A percentile compares a stretch with the other conserved stretches of the same genome.
Evolutionary conservation across 2,888 invertebrate species (phyloP).

Genomic region (Epinotia nisella): DNA sequence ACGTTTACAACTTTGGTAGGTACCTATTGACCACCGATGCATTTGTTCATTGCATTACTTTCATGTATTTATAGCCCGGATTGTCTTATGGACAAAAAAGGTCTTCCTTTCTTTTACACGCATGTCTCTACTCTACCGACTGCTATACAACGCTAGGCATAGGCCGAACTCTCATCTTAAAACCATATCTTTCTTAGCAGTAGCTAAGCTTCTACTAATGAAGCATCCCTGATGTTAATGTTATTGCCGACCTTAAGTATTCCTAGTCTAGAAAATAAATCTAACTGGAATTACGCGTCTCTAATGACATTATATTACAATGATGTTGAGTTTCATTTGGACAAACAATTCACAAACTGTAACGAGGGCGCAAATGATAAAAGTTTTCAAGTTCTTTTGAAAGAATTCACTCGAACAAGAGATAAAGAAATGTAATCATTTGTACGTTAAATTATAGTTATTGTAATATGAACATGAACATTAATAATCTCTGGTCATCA

Average conservation of each 20-base stretch:
- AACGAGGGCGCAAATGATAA: slow-evolving; percentile 14
- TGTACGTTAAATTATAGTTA: background rate
- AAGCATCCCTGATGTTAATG: slow-evolving; percentile 17
- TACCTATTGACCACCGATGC: too few species aligned
- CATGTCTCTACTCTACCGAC: too few species aligned
- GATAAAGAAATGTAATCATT: background rate
- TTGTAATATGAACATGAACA: too few species aligned
- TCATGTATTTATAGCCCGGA: too few species aligned
- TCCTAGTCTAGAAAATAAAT: slow-evolving; percentile 15
- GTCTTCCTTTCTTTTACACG: too few species aligned
- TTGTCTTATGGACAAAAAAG: too few species aligned
- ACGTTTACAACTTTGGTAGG: too few species aligned
- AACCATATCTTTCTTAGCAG: background rate
- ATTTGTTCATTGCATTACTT: too few species aligned
- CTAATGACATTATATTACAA: slow-evolving; percentile 3
- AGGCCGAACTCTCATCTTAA: background rate
- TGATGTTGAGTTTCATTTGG: background rate
- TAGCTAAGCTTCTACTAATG: background rate
- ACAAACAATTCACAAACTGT: background rate
- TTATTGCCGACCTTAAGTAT: background rate
- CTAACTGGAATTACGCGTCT: background rate
- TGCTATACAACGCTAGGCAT: background rate
- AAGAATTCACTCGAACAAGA: background rate
- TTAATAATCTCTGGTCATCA: too few species aligned
- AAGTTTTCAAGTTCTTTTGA: background rate